These are phyloP conservation scores for Steinernema feltiae DNA, from an alignment of 1,140 invertebrate genomes.

Conservation along the genomic window DNA sequence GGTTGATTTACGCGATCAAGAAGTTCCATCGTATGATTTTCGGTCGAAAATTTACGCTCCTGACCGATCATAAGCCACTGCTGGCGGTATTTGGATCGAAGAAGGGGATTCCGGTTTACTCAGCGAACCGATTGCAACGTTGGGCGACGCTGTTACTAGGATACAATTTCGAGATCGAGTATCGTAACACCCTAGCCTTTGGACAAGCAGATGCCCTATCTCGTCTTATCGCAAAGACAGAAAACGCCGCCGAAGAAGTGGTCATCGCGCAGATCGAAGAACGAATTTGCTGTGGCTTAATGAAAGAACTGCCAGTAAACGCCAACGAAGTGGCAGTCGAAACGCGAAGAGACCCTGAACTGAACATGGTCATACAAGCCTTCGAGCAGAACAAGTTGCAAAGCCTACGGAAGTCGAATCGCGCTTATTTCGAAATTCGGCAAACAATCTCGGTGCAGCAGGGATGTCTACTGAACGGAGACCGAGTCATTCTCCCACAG, in stretches of 20 bases:
- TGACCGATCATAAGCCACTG: constrained; percentile 62
- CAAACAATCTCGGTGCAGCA: constrained; percentile 15
- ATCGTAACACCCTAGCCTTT: constrained; percentile 42
- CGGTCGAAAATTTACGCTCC: constrained; percentile 59
- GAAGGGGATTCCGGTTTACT: constrained; percentile 49
- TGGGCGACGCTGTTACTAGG: constrained; percentile 56
- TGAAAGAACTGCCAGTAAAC: not conserved
- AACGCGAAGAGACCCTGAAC: not conserved
- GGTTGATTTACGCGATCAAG: constrained; percentile 59
- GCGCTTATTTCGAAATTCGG: not conserved
- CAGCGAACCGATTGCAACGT: constrained; percentile 56
- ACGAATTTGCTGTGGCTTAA: no score
- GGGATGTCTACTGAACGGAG: constrained; percentile 48
- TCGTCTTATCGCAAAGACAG: constrained; percentile 37
- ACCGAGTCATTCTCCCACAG: constrained; percentile 52
- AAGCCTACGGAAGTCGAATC: not conserved
- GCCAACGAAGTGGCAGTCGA: not conserved
- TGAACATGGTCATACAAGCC: not conserved
- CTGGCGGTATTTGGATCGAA: constrained; percentile 56
- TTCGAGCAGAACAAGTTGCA: not conserved
- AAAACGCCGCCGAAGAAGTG: constrained; percentile 24
- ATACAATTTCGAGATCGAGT: constrained; percentile 58
- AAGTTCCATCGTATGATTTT: constrained; percentile 60
- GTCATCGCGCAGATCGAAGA: constrained; percentile 23
- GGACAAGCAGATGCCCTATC: constrained; percentile 49